Evolutionary conservation across 2,113 vertebrate genomes (phyloP), one percentile per base, ranked within the genome.

Genomic region (Stictonetta naevosa): DNA sequence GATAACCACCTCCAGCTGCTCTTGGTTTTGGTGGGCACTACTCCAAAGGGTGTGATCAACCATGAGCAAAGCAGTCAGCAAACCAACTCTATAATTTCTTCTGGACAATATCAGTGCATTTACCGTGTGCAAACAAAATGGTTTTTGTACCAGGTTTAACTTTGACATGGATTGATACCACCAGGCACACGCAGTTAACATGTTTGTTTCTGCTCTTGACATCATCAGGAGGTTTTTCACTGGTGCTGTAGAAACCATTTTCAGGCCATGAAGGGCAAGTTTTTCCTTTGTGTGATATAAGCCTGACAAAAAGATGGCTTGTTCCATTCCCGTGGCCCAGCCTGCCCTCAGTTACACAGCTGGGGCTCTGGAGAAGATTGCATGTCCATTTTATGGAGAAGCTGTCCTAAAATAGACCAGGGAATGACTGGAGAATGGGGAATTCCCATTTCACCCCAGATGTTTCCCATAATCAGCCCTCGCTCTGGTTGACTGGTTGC

Each of bases 231-330:
- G 33, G 53, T 78, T 46, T 82, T 82, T 26, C 31, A 7, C 11
- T 60, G 62, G 10, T 0, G 0, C 8, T 67, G 20, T 1, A 19
- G 48, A 33, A 94, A 52, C 21, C 22, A 59, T 1, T 25, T 29
- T 26, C 36, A 52, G 48, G 14, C 34, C 21, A 5, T 2, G 25
- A 63, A 59, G 55, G 16, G 44, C 15, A 71, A n/a, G 11, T 66
- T 66, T 80, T 67, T 20, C 29, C 31, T 79, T 15, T 67, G 40
- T 33, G n/a, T 46, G 12, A 22, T 53, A 60, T 48, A 10, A 69
- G 29, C 59, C n/a, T 28, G 2, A 85, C 31, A 72, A n/a, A 90
- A 63, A 88, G 4, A 46, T 79, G 26, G 13, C 62, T 59, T 58
- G 25, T 71, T 88, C 46, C 40, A 58, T 25, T 14, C 38, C 28